Percentiles rank a stretch among this genome's conserved stretches.
phyloP scores from a whole-genome alignment of 35 echinoderm and acorn worm species.

The Ptychodera flava region DNA sequence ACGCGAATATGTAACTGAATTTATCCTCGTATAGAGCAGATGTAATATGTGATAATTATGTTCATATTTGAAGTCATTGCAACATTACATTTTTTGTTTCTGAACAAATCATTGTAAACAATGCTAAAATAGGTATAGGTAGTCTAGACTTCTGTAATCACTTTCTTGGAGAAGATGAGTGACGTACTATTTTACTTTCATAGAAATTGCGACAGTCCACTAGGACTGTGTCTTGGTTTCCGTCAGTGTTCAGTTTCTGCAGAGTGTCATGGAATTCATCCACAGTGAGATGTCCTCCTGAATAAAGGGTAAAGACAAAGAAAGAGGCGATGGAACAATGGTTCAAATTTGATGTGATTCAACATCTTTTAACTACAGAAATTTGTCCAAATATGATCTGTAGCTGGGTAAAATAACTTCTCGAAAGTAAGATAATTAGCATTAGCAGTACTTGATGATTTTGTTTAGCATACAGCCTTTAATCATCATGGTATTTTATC shows the following conservation, averaged over 20 bases:
- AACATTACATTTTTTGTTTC: not conserved
- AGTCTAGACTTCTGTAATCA: no score
- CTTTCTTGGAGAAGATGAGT: no score
- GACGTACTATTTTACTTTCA: constrained; percentile 73
- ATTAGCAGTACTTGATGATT: no score
- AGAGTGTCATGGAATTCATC: constrained; percentile 43
- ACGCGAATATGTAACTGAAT: no score
- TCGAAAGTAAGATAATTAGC: no score
- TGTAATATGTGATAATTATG: no score
- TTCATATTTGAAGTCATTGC: no score
- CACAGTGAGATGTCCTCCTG: constrained; percentile 42
- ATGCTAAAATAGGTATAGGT: not conserved
- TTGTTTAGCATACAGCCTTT: no score
- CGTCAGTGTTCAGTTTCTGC: not conserved
- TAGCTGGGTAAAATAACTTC: no score
- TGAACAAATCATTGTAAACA: not conserved
- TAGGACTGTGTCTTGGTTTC: constrained; percentile 20
- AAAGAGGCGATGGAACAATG: not conserved
- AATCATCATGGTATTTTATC: no score
- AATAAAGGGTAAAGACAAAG: not conserved
- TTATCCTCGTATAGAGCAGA: no score
- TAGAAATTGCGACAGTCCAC: constrained; percentile 71
- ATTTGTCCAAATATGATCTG: no score
- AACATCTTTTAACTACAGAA: not conserved
- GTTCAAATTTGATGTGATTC: not conserved